These are phyloP conservation scores for Campylomormyrus numenius DNA, from an alignment of 2,113 vertebrate species.

Conservation along the genomic window DNA sequence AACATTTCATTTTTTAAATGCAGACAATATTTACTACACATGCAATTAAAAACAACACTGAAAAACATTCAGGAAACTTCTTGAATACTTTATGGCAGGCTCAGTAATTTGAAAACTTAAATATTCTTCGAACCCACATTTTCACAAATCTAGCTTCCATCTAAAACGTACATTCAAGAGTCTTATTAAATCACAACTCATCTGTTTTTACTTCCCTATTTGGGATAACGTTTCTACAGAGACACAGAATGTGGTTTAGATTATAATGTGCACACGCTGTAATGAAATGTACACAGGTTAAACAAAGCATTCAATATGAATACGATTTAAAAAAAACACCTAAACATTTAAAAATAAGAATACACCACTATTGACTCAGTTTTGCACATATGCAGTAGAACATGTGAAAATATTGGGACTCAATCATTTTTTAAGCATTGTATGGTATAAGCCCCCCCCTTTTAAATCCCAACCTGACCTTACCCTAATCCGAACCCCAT, in stretches of 20 bases:
- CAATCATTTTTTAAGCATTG: neutral
- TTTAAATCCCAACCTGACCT: neutral
- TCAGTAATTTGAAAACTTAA: neutral
- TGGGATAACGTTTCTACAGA: neutral
- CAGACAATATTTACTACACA: neutral
- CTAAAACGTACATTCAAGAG: neutral
- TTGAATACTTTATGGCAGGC: neutral
- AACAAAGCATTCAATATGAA: neutral
- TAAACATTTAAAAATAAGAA: neutral
- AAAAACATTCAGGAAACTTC: no score
- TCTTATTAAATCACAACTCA: neutral
- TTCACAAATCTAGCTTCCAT: neutral
- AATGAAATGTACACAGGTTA: neutral
- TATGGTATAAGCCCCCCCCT: neutral
- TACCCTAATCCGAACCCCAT: neutral
- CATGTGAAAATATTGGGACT: neutral
- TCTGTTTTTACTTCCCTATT: neutral
- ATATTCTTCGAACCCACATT: neutral
- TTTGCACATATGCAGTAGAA: neutral
- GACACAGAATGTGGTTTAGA: neutral
- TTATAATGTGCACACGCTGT: neutral
- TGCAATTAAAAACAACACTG: no score
- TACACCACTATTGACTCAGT: no score
- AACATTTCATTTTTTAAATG: neutral
- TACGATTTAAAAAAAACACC: neutral